Base-by-base conservation (phyloP, 2,888 invertebrate species). In the Parthenolecanium corni region DNA sequence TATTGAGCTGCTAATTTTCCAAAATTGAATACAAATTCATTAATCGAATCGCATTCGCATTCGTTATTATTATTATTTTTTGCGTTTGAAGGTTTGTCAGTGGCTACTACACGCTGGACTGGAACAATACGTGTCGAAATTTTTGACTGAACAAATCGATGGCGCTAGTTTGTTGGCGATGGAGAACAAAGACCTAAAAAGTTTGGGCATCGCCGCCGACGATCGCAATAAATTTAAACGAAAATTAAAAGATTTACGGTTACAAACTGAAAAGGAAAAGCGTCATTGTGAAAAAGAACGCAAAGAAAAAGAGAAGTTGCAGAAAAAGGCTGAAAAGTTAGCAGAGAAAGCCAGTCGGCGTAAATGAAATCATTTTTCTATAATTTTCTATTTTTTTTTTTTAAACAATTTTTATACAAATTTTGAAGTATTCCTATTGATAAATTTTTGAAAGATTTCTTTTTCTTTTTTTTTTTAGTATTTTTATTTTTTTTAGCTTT, bases 161-260 rank as follows among this genome's bases (percentile, higher is more conserved):
- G 97, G 97, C 20, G 80, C 83, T 38, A 84, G 89, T 61, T 78
- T 97, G 64, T 77, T 97, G 51, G 83, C 87, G 67, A 78, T 97
- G 62, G 93, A 94, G 72, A 90, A 93, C 0, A 84, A 89, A 64
- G 93, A 92, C 76, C 83, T 97, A 67, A 97, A 96, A 77, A 81
- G 85, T 67, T 65, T 67, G 36, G 64, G 66, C 56, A 61, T 67
- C 24, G 12, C 53, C 61, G 81, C 83, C 40, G 86, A 89, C 65
- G 89, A 90, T 74, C 89, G 90, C 73, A 82, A 83, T 67, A 82
- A 86, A 67, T 78, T 91, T 72, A 91, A 91, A 74, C 80, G 89
- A 44, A 87, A 88, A 72, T 81, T 91, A 68, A 91, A 91, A 75
- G 89, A 90, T 69, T 78, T 91, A 51, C 83, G 86, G 70, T 75